Conservation (phyloP, 2,888 invertebrate genomes). For the Hirudinaria manillensis region DNA sequence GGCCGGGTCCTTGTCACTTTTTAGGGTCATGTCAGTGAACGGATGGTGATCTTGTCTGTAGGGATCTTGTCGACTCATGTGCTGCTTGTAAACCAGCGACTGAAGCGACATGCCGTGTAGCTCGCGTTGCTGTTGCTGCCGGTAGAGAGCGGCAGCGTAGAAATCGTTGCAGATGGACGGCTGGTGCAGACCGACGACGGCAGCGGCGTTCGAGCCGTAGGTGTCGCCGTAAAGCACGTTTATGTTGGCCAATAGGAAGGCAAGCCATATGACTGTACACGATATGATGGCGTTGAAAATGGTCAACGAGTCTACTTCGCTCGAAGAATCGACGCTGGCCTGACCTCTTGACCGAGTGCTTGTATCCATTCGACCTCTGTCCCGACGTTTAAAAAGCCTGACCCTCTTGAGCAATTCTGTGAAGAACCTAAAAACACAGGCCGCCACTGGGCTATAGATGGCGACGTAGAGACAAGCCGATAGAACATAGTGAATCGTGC, state of each 20-base stretch:
- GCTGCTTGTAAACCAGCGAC: slow-evolving; percentile 25
- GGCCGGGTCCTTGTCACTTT: not conserved
- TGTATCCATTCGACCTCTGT: not conserved
- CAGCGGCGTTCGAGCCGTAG: slow-evolving; percentile 24
- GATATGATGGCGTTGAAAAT: slow-evolving; percentile 34
- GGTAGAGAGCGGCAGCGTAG: slow-evolving; percentile 12
- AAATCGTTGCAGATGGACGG: slow-evolving; percentile 35
- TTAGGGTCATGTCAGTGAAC: not conserved
- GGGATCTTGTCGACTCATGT: slow-evolving; percentile 1
- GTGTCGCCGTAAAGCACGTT: slow-evolving; percentile 35
- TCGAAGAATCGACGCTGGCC: not conserved
- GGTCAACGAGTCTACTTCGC: slow-evolving; percentile 28
- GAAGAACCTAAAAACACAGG: slow-evolving; percentile 39
- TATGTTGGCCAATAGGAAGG: slow-evolving; percentile 37
- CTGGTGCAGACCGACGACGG: slow-evolving; percentile 36
- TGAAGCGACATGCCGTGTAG: not conserved
- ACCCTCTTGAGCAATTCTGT: slow-evolving; percentile 27
- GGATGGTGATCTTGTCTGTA: not conserved
- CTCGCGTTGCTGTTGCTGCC: slow-evolving; percentile 8
- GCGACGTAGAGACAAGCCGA: slow-evolving; percentile 40
- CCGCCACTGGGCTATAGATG: slow-evolving; percentile 40
- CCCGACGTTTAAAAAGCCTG: not conserved
- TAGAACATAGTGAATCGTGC: slow-evolving; percentile 39
- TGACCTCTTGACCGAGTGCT: not conserved
- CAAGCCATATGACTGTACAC: slow-evolving; percentile 38